Evolutionary conservation across 2,797 vertebrate genomes (phyloP).

Genomic region (Orientallactaga sibirica): DNA sequence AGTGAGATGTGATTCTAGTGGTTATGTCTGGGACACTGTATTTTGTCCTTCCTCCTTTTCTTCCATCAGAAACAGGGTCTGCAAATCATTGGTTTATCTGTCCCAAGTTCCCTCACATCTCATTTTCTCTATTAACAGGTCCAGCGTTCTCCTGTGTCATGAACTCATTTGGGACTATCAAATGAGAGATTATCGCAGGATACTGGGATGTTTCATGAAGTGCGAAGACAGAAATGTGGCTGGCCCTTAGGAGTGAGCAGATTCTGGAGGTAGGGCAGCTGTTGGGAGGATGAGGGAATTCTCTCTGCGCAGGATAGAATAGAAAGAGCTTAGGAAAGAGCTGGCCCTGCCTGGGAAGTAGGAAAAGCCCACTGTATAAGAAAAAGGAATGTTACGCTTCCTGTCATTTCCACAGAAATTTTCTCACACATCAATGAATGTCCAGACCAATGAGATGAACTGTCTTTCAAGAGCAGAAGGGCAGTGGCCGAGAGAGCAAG

Average conservation of each 20-base stretch:
- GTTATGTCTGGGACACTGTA: neutral
- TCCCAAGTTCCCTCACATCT: neutral
- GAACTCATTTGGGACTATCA: neutral
- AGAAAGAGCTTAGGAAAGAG: neutral
- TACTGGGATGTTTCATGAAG: neutral
- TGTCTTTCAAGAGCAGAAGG: neutral
- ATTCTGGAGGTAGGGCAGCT: neutral
- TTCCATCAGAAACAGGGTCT: neutral
- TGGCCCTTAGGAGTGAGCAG: neutral
- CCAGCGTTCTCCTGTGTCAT: neutral
- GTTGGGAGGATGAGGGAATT: neutral
- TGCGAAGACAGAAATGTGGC: neutral
- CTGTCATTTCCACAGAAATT: neutral
- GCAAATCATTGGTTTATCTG: neutral
- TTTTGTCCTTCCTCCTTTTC: neutral
- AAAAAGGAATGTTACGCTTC: neutral
- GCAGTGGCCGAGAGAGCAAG: neutral
- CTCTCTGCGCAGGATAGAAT: neutral
- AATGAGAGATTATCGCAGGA: neutral
- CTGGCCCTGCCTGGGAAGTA: neutral
- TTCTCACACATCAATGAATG: neutral
- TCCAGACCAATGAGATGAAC: neutral
- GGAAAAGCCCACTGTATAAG: neutral
- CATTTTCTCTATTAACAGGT: slow-evolving; percentile 42
- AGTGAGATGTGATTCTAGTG: neutral